Evolutionary conservation across 2,888 invertebrate species (phyloP), one percentile per base, ranked within the genome.

Genomic region (Xiphydria camelus): DNA sequence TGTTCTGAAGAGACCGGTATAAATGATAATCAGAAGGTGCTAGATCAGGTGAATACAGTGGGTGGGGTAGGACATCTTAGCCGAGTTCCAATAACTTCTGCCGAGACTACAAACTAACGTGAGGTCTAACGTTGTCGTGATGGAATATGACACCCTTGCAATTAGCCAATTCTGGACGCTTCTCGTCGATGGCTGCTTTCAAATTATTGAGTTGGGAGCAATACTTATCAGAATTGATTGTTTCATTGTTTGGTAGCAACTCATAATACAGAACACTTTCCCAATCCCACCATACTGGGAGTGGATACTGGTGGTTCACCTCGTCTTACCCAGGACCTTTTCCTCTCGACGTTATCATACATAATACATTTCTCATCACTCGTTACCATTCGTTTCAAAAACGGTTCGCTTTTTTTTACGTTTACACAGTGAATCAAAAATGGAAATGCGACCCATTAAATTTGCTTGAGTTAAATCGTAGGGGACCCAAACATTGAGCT

Each of bases 121-220:
- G 35, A 5, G 15, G 10, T 14, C 15, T 12, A 7, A 7, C 17
- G 14, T 34, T 34, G 15, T 18, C 15, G 5, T 34, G 35, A 12
- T 34, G 35, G 17, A 34, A 34, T 5, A 31, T 12, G 26, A 49
- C 40, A 15, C 49, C 46, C 9, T 44, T 45, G n/a, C 38, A 5
- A n/a, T 49, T 49, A 10, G 34, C 38, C 12, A 38, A 32, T 34
- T 32, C 38, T 36, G 54, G 35, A 34, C 45, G 49, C 22, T 58
- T 57, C 35, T 55, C 32, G 33, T 47, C 45, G 29, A 60, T 55
- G 21, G 53, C 50, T 22, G 22, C 10, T 20, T 53, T 51, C 48
- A 59, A 42, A 25, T 46, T 25, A 29, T 39, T 33, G 33, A 53
- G 22, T 53, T 60, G 51, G 18, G 47, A 10, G 41, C 51, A 26